These are phyloP conservation scores for Macropodus opercularis DNA, from an alignment of 2,797 vertebrate species.

Conservation along the genomic window DNA sequence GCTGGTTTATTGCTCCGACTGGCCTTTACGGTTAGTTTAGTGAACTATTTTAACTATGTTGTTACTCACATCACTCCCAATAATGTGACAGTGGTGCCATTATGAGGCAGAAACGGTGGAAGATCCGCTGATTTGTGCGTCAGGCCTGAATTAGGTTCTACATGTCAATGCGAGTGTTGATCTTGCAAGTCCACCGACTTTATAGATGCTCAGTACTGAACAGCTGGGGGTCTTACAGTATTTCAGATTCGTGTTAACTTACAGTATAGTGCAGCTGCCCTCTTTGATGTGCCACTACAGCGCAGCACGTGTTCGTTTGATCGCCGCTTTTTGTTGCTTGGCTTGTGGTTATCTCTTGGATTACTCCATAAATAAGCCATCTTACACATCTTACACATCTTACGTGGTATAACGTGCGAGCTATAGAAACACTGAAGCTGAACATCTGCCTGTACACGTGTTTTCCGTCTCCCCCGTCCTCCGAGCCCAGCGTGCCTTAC, in stretches of 20 bases:
- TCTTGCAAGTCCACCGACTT: conserved; percentile 3
- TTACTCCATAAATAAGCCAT: conserved; percentile 21
- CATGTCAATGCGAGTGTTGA: neutral
- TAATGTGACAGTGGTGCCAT: neutral
- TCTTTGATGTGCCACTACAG: conserved; percentile 24
- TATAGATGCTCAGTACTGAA: neutral
- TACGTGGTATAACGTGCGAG: neutral
- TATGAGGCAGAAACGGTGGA: neutral
- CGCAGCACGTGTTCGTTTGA: conserved; percentile 10
- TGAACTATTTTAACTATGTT: neutral
- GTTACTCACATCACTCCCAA: neutral
- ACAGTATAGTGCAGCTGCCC: neutral
- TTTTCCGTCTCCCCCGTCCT: neutral
- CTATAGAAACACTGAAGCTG: neutral
- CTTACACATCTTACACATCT: too few species aligned
- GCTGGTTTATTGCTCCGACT: neutral
- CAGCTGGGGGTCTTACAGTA: neutral
- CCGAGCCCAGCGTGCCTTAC: neutral
- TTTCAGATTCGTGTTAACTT: conserved; percentile 10
- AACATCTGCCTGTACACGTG: neutral
- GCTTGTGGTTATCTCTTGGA: conserved; percentile 1
- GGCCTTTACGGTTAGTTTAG: neutral
- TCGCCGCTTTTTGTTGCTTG: conserved; percentile 20
- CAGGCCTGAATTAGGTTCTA: neutral
- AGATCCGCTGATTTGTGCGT: neutral